phyloP scores from a whole-genome alignment of 2,888 invertebrate species.

The Desoria tigrina region DNA sequence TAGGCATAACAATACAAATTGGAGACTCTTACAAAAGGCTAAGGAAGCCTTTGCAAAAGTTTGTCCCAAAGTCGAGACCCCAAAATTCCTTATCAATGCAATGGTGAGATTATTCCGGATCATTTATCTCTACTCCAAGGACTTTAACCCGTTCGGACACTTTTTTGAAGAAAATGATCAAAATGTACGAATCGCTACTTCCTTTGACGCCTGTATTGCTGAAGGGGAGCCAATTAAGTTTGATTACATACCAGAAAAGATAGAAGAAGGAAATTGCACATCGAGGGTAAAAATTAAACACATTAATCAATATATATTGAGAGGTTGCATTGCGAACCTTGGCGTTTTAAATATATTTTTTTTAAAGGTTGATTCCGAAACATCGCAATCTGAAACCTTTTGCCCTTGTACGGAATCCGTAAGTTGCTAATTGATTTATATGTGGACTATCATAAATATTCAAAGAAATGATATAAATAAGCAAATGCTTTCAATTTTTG shows the following conservation, averaged over 20 bases:
- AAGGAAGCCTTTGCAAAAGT: constrained; percentile 34
- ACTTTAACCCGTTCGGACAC: constrained; percentile 33
- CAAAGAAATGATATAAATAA: too few relatives aligned
- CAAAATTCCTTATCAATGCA: constrained; percentile 33
- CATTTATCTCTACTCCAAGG: constrained; percentile 32
- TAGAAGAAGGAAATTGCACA: too few relatives aligned
- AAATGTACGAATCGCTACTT: constrained; percentile 20
- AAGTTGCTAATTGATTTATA: constrained; percentile 4
- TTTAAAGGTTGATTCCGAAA: neutral
- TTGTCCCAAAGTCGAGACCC: constrained; percentile 28
- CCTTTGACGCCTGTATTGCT: constrained; percentile 29
- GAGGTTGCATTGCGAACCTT: too few relatives aligned
- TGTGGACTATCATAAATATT: neutral
- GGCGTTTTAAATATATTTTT: too few relatives aligned
- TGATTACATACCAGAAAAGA: neutral
- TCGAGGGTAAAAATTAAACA: too few relatives aligned
- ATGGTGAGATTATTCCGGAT: constrained; percentile 40
- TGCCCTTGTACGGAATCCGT: constrained; percentile 19
- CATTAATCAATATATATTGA: constrained; percentile 1
- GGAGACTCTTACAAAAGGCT: constrained; percentile 25
- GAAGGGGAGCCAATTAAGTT: constrained; percentile 1
- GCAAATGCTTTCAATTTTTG: too few relatives aligned
- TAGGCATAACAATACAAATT: constrained; percentile 10
- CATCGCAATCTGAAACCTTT: neutral
- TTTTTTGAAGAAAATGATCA: constrained; percentile 29